phyloP scores from a whole-genome alignment of 2,797 vertebrate species.

The Anas bahamensis region DNA sequence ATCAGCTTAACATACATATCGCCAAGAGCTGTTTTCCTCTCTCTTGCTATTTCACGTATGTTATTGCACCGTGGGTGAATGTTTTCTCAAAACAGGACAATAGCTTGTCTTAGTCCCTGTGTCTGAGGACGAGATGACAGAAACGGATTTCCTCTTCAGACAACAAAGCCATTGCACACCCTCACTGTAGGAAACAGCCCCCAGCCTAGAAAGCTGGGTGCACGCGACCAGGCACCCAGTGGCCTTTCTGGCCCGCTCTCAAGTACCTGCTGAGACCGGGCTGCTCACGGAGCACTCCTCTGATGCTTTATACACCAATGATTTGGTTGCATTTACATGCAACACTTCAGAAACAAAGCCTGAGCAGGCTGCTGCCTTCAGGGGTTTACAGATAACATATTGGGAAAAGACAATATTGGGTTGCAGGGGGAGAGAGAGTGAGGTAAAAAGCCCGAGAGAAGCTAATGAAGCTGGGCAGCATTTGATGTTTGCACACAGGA shows the following conservation, averaged over 20 bases:
- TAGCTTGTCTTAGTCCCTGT: background rate
- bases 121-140: background rate
- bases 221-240: fast-evolving
- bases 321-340: background rate
- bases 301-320: fast-evolving
- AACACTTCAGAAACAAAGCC: background rate
- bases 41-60: background rate
- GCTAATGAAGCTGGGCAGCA: conserved; percentile 9
- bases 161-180: background rate
- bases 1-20: background rate
- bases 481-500: background rate
- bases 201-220: background rate
- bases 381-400: background rate
- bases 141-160: background rate
- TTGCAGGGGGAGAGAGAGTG: background rate
- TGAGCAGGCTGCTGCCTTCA: background rate
- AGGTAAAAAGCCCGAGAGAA: background rate
- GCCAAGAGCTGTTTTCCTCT: background rate
- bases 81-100: conserved; percentile 3
- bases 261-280: no score
- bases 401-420: background rate
- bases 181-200: background rate
- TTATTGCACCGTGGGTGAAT: background rate
- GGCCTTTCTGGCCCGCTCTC: fast-evolving
- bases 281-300: background rate